Percentiles rank a stretch among this genome's conserved stretches.
These are phyloP conservation scores for Megaleporinus macrocephalus DNA, from an alignment of 2,113 vertebrate species.

Conservation along the genomic window DNA sequence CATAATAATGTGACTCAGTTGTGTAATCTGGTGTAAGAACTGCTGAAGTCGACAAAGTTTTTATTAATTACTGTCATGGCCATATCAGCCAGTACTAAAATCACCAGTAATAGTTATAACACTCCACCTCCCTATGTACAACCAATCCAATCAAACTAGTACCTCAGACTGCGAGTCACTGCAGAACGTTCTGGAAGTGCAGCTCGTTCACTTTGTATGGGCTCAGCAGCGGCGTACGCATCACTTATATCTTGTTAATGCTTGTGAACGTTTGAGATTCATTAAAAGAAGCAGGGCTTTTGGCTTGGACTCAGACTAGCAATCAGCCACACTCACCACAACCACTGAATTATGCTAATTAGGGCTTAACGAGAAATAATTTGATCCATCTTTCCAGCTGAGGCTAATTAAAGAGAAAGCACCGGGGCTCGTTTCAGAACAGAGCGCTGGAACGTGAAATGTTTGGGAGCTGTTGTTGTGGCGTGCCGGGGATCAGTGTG, in stretches of 20 bases:
- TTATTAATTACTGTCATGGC: too few relatives aligned
- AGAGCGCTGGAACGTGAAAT: background rate
- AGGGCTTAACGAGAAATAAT: background rate
- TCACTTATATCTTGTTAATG: background rate
- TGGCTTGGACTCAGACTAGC: background rate
- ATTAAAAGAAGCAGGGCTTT: background rate
- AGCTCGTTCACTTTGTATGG: background rate
- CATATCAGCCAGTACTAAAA: too few relatives aligned
- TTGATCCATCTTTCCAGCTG: constrained; percentile 3
- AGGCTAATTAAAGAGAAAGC: background rate
- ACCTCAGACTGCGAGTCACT: too few relatives aligned
- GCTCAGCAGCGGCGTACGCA: background rate
- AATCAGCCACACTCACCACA: background rate
- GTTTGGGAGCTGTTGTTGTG: background rate
- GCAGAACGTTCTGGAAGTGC: too few relatives aligned
- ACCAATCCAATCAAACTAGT: too few relatives aligned
- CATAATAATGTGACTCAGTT: too few relatives aligned
- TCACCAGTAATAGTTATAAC: too few relatives aligned
- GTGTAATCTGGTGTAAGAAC: too few relatives aligned
- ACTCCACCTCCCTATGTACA: too few relatives aligned
- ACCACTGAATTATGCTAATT: constrained; percentile 7
- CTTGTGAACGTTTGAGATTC: background rate
- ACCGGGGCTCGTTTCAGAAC: background rate
- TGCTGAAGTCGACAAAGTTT: too few relatives aligned
- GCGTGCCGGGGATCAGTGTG: background rate